These are phyloP conservation scores for Ctenopoma multispine DNA, from an alignment of 2,797 vertebrate species.

Conservation along the genomic window DNA sequence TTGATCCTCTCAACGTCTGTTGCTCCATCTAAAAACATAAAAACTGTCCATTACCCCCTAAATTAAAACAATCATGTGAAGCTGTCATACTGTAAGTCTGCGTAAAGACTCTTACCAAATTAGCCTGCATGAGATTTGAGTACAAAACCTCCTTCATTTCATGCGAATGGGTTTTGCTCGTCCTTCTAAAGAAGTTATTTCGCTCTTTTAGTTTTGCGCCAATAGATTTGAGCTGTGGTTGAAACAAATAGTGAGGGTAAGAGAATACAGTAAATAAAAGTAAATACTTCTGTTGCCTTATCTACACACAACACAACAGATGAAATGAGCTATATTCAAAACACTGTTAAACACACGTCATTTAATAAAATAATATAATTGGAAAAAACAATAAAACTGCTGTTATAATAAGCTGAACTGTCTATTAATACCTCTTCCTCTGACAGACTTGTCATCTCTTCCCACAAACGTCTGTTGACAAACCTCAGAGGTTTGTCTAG, in stretches of 20 bases:
- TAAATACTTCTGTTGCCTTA: not conserved
- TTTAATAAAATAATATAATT: not conserved
- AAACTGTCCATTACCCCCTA: not conserved
- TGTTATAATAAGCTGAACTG: not conserved
- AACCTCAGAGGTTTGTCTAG: constrained; percentile 75
- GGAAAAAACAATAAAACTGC: not conserved
- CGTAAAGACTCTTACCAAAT: constrained; percentile 66
- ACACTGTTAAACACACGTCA: not conserved
- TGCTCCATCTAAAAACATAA: constrained; percentile 74
- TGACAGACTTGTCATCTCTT: constrained; percentile 70
- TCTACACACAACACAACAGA: not conserved
- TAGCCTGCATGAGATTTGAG: constrained; percentile 66
- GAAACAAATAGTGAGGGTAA: constrained; percentile 24
- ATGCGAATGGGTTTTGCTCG: constrained; percentile 78
- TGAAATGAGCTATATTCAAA: not conserved
- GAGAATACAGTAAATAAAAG: not conserved
- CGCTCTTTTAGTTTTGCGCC: constrained; percentile 81
- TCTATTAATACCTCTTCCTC: constrained; percentile 75
- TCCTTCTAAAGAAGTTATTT: constrained; percentile 79
- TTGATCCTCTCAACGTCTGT: constrained; percentile 66
- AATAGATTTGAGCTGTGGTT: constrained; percentile 75
- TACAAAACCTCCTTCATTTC: constrained; percentile 83
- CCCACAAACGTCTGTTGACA: constrained; percentile 77
- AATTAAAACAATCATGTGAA: not conserved
- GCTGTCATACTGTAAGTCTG: not conserved